These are phyloP conservation scores for Suncus etruscus DNA, from an alignment of 2,113 vertebrate species.

Conservation along the genomic window DNA sequence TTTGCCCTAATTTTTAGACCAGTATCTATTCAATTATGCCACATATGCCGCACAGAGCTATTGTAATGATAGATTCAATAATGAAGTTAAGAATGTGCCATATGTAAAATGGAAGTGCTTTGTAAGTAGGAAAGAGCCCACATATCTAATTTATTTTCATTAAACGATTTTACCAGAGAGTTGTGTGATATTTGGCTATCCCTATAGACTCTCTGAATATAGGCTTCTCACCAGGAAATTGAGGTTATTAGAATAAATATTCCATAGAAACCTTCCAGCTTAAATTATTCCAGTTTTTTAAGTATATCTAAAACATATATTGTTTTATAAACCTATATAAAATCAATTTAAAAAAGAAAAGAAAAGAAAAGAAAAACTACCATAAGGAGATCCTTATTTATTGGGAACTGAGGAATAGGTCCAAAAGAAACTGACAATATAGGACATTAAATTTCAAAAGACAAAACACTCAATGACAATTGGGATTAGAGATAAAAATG, in stretches of 20 bases:
- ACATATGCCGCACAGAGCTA: background rate
- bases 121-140: background rate
- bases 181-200: background rate
- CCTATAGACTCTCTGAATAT: background rate
- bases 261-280: background rate
- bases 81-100: background rate
- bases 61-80: background rate
- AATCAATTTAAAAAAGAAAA: too few species aligned
- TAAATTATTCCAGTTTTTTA: background rate
- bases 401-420: background rate
- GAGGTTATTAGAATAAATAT: background rate
- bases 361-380: background rate
- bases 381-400: background rate
- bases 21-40: background rate
- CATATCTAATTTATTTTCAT: background rate
- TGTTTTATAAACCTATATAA: too few species aligned
- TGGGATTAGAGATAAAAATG: background rate
- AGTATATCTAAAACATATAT: too few species aligned
- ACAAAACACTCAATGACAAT: too few species aligned
- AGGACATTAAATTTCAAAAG: too few species aligned
- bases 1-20: background rate
- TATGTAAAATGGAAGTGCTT: background rate
- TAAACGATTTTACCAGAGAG: background rate
- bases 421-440: background rate
- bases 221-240: background rate